These are phyloP conservation scores for Drosophila koepferae DNA, from an alignment of 2,888 invertebrate species.

Conservation along the genomic window DNA sequence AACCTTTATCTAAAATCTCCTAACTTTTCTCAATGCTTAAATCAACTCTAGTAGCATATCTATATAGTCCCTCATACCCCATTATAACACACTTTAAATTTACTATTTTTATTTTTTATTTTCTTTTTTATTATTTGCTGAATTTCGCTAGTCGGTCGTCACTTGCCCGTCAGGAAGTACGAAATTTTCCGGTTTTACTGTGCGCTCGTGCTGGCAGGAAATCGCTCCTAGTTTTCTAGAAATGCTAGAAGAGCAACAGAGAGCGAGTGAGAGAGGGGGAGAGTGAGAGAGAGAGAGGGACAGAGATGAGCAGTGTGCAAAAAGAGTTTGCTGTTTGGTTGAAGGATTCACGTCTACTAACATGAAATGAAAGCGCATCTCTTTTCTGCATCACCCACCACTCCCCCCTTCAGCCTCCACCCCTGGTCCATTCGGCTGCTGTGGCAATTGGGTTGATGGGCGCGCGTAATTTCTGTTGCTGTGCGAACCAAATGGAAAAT, in stretches of 20 bases:
- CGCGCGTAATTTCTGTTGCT: constrained; percentile 58
- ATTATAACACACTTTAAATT: neutral
- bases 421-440: constrained; percentile 11
- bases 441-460: constrained; percentile 67
- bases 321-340: constrained; percentile 16
- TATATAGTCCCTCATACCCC: neutral
- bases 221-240: constrained; percentile 56
- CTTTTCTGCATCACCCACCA: neutral
- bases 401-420: neutral
- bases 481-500: constrained; percentile 57
- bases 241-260: constrained; percentile 8
- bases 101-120: too few species aligned
- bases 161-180: constrained; percentile 70
- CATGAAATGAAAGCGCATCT: constrained; percentile 57
- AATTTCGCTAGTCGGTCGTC: constrained; percentile 57
- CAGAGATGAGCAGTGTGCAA: neutral
- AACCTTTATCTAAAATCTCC: neutral
- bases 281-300: neutral
- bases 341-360: constrained; percentile 19
- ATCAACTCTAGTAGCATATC: neutral
- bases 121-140: constrained; percentile 22
- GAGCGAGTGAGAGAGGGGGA: neutral
- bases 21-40: too few species aligned
- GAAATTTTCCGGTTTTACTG: constrained; percentile 78
- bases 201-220: constrained; percentile 71